phyloP scores from a whole-genome alignment of 1,140 invertebrate genomes.

The Drosophila auraria region DNA sequence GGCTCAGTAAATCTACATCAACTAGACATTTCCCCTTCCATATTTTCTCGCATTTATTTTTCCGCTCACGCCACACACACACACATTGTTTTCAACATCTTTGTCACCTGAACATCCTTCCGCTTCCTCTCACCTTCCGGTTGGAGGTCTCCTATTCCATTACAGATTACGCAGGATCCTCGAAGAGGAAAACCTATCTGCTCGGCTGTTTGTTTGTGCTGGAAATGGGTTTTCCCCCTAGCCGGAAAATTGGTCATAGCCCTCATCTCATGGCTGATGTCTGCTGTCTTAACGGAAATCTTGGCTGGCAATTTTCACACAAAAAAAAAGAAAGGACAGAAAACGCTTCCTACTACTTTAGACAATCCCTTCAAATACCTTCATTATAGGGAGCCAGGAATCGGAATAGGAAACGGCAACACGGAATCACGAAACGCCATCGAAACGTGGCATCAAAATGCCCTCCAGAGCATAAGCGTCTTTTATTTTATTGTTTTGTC shows the following conservation, averaged over 20 bases:
- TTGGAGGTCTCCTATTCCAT: conserved; percentile 32
- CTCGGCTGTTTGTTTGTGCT: conserved; percentile 47
- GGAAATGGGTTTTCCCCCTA: conserved; percentile 54
- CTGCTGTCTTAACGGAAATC: conserved; percentile 65
- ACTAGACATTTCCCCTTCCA: conserved; percentile 14
- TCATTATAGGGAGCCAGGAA: conserved; percentile 58
- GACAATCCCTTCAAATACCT: conserved; percentile 72
- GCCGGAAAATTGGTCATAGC: conserved; percentile 55
- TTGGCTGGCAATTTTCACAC: conserved; percentile 67
- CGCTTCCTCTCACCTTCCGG: conserved; percentile 31
- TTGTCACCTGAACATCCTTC: conserved; percentile 61
- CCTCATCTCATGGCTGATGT: conserved; percentile 12
- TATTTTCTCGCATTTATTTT: conserved; percentile 17
- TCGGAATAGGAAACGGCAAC: conserved; percentile 44
- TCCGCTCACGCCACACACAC: not conserved
- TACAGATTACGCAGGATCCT: conserved; percentile 36
- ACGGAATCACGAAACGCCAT: conserved; percentile 54
- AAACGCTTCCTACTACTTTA: conserved; percentile 45
- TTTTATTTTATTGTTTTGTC: conserved; percentile 82
- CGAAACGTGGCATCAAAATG: conserved; percentile 52
- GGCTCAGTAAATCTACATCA: conserved; percentile 29
- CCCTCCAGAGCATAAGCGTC: conserved; percentile 71
- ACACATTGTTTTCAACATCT: conserved; percentile 36
- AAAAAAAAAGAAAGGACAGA: conserved; percentile 21
- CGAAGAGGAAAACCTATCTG: conserved; percentile 52